Percentiles rank a stretch among this genome's conserved stretches.
phyloP scores from a whole-genome alignment of 1,140 invertebrate genomes.

The Drosophila lowei region DNA sequence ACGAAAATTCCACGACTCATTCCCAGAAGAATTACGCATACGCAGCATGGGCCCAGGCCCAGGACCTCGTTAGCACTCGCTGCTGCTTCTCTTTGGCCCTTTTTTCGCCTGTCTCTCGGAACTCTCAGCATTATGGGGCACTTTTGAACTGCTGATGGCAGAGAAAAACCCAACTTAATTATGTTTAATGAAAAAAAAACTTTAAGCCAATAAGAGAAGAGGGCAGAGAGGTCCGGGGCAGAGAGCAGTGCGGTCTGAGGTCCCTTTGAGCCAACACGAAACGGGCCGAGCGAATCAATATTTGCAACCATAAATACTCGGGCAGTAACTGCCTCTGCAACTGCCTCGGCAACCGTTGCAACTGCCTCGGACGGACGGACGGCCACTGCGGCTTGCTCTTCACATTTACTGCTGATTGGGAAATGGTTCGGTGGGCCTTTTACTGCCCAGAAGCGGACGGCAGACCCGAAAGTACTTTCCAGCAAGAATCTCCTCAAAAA shows the following conservation, averaged over 20 bases:
- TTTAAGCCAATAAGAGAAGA: neutral
- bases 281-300: slow-evolving; percentile 39
- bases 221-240: too few relatives aligned
- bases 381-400: slow-evolving; percentile 32
- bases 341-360: neutral
- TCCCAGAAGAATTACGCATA: slow-evolving; percentile 33
- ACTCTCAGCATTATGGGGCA: slow-evolving; percentile 24
- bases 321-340: slow-evolving; percentile 3
- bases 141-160: slow-evolving; percentile 43
- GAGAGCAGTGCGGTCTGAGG: neutral
- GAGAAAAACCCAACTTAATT: slow-evolving; percentile 39
- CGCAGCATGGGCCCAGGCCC: slow-evolving; percentile 16
- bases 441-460: slow-evolving; percentile 12
- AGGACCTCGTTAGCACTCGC: slow-evolving; percentile 10
- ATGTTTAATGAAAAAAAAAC: slow-evolving; percentile 41
- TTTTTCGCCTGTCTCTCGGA: too few relatives aligned
- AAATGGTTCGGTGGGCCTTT: slow-evolving; percentile 17
- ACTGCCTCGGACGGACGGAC: slow-evolving; percentile 5
- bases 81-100: neutral
- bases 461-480: too few relatives aligned
- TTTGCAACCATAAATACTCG: slow-evolving; percentile 46
- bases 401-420: slow-evolving; percentile 29
- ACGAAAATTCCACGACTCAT: slow-evolving; percentile 36
- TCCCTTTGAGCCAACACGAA: slow-evolving; percentile 27
- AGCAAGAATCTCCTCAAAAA: too few relatives aligned